Conservation (phyloP, 1,140 invertebrate species). For the Lucilia cuprina region DNA sequence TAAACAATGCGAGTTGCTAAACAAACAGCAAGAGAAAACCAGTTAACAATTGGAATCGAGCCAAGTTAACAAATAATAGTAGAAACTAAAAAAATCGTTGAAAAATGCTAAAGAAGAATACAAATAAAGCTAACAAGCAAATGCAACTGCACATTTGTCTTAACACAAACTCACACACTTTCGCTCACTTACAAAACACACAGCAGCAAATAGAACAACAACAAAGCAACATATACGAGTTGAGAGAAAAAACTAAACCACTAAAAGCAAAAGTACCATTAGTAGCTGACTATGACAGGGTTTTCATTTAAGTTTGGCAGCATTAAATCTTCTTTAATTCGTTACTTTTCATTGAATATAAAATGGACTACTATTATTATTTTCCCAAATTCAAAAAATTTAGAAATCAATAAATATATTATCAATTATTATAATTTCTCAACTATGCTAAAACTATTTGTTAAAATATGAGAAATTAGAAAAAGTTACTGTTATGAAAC, state of each 20-base stretch:
- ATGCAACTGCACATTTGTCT: not conserved
- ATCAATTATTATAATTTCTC: no score
- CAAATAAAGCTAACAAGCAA: not conserved
- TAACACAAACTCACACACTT: not conserved
- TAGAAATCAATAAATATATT: no score
- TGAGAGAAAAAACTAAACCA: not conserved
- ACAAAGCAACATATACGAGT: not conserved
- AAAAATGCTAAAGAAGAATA: not conserved
- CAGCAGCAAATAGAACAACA: not conserved
- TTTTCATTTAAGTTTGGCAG: not conserved
- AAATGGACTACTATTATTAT: no score
- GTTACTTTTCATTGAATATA: no score
- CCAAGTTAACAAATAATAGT: not conserved
- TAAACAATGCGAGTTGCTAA: constrained; percentile 10
- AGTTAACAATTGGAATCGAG: constrained; percentile 26
- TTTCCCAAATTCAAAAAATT: no score
- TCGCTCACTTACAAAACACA: not conserved
- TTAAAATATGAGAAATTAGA: no score
- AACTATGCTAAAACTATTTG: no score
- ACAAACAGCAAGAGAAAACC: not conserved
- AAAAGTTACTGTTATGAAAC: no score
- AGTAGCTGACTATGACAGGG: not conserved
- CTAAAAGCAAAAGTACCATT: not conserved
- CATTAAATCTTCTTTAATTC: no score
- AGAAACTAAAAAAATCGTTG: not conserved